phyloP scores from a whole-genome alignment of 2,797 vertebrate species.

The Pagetopsis macropterus region DNA sequence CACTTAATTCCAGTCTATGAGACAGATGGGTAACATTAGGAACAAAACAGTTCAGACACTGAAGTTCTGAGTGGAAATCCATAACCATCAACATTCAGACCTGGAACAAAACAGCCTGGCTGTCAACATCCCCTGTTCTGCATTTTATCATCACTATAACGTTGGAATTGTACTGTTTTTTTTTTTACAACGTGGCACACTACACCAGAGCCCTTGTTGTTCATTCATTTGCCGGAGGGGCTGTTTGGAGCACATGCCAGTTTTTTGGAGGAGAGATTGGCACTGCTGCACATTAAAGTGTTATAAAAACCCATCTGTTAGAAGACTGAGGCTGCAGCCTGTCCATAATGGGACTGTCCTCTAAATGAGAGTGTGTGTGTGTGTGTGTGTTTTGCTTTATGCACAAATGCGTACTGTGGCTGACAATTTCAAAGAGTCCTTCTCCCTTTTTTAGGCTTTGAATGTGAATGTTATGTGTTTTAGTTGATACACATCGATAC shows the following conservation, averaged over 20 bases:
- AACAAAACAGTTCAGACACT: slow-evolving; percentile 16
- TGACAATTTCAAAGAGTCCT: slow-evolving; percentile 1
- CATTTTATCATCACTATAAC: slow-evolving; percentile 56
- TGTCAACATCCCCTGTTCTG: slow-evolving; percentile 14
- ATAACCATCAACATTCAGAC: slow-evolving; percentile 29
- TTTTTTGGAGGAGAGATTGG: slow-evolving; percentile 70
- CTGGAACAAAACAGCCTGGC: slow-evolving; percentile 44
- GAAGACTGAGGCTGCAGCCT: slow-evolving; percentile 60
- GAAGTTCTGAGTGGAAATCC: slow-evolving; percentile 26
- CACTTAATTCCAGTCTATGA: not conserved
- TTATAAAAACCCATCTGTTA: slow-evolving; percentile 82
- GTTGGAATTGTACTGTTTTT: slow-evolving; percentile 49
- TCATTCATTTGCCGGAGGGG: slow-evolving; percentile 63
- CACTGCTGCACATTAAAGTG: slow-evolving; percentile 71
- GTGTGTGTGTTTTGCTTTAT: not conserved
- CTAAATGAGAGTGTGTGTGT: not conserved
- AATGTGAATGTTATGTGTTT: slow-evolving; percentile 15
- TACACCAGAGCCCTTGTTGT: slow-evolving; percentile 63
- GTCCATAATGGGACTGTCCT: slow-evolving; percentile 38
- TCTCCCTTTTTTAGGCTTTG: slow-evolving; percentile 6
- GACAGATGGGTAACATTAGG: not conserved
- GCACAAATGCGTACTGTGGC: not conserved
- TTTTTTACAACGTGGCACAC: slow-evolving; percentile 59
- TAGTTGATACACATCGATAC: slow-evolving; percentile 3
- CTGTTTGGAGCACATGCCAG: slow-evolving; percentile 61